Evolutionary conservation across 2,888 invertebrate genomes (phyloP), one percentile per base, ranked within the genome.

Genomic region (Rutpela maculata): DNA sequence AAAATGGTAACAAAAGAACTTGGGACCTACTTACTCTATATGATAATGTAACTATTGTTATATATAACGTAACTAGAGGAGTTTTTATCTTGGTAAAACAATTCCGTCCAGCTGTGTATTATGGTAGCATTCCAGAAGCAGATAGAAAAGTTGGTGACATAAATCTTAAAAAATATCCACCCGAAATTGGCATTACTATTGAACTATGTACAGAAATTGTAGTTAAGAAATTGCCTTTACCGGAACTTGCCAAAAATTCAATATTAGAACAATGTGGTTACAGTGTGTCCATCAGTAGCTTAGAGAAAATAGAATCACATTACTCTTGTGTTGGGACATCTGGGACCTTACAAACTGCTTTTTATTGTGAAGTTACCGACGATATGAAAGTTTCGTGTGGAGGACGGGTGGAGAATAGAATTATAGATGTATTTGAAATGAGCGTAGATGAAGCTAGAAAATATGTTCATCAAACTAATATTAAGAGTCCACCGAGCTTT

Each of bases 121-220:
- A 93, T 88, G 93, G 93, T 75, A 91, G 92, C 80, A 90, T 96
- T 18, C 92, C 93, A 7, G 90, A 91, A 50, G 88, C 91, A 55
- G 92, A 93, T 72, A 89, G 92, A 50, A 84, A 84, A 35, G 57
- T 82, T n/a, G 89, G 90, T 0, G 85, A 87, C 1, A 92, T 95
- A 77, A 94, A 96, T 86, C 90, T 93, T 0, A 85, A 89, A 0
- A 93, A 94, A 84, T 95, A 94, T 88, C 95, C 95, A 3, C 92
- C 94, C 0, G 90, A 91, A 0, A 88, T 94, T 7, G 98, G 97
- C 0, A 89, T 98, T 6, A 95, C 98, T 0, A 87, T 97, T 62
- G 99, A 99, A 90, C 92, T 99, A 81, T 99, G 99, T 91, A 98
- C 98, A 7, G 99, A 99, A 5, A 96, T 98, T 81, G 93, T 98